Base-by-base conservation (phyloP, 1,140 invertebrate species). In the Caenorhabditis brenneri region DNA sequence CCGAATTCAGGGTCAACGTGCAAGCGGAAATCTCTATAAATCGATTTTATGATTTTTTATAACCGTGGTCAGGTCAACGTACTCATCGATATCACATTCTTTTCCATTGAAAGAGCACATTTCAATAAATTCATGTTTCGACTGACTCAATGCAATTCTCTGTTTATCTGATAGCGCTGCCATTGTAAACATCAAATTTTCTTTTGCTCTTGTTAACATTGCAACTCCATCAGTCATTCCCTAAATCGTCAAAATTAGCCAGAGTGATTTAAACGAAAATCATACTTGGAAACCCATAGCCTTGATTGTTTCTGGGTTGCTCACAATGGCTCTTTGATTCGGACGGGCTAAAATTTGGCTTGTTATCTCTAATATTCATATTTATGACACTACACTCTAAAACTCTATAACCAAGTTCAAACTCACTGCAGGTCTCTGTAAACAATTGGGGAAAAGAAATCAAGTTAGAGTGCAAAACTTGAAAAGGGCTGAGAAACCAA, bases 31-130 rank as follows among this genome's bases (percentile, higher is more conserved):
- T 86, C 85, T 42, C 83, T 86, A 79, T 49, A 81, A 36, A 65
- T 53, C 6, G 0, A 55, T 19, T 60, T 65, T 42, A 12, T 7
- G 5, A 33, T 22, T 9, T 29, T 80, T 2, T 33, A 12, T 9
- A 55, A 55, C 10, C 9, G 5, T 7, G 19, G n/a, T 51, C 22
- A 7, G 10, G 10, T 16, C 2, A 2, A 58, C 79, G 36, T n/a
- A 84, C 83, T 84, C 53, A 48, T 85, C 84, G 49, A 86, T 86
- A 46, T 86, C 74, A 48, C 85, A 86, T 65, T 86, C 74, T 31
- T 86, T 83, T 53, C 85, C 85, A 48, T 86, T 86, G 39, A 86
- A 86, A 4, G 85, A 86, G 31, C 85, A 86, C 85, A 86, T 86
- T 42, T 84, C 83, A 33, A 86, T 86, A 49, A 86, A 86, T 27